These are phyloP conservation scores for Terrapene triunguis DNA, from an alignment of 2,113 vertebrate genomes.

Conservation along the genomic window DNA sequence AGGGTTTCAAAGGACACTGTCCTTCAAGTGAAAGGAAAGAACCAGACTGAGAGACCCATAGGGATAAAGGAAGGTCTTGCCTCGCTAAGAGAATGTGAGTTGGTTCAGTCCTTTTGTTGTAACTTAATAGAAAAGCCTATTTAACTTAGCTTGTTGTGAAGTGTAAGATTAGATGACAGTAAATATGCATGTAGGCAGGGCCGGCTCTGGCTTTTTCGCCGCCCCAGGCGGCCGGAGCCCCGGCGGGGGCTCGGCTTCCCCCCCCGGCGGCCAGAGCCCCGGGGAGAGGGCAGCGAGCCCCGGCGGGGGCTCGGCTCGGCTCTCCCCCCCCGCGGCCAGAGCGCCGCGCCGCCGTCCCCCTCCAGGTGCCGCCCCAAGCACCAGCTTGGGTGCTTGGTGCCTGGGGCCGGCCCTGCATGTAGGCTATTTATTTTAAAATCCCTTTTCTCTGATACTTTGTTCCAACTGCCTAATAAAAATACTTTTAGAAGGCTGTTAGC, in stretches of 20 bases:
- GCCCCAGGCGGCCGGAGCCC: no score
- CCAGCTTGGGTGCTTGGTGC: no score
- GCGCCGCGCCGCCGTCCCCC: no score
- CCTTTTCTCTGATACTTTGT: not conserved
- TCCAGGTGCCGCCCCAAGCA: no score
- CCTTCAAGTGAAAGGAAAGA: not conserved
- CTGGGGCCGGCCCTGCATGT: no score
- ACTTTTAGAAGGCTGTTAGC: not conserved
- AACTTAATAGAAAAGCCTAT: not conserved
- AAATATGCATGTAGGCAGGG: not conserved
- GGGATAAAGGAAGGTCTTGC: not conserved
- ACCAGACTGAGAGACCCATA: not conserved
- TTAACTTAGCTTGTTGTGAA: not conserved
- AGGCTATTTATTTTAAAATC: not conserved
- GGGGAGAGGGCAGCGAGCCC: no score
- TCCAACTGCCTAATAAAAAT: not conserved
- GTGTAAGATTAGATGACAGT: not conserved
- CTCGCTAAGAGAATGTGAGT: not conserved
- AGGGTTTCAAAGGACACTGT: constrained; percentile 1
- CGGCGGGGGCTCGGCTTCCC: no score
- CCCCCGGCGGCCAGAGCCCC: no score
- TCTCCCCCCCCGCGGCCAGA: no score
- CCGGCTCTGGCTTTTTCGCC: no score
- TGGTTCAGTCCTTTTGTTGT: not conserved
- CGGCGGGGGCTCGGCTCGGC: no score